Evolutionary conservation across 2,113 vertebrate species (phyloP).

Genomic region (Platanista minor): DNA sequence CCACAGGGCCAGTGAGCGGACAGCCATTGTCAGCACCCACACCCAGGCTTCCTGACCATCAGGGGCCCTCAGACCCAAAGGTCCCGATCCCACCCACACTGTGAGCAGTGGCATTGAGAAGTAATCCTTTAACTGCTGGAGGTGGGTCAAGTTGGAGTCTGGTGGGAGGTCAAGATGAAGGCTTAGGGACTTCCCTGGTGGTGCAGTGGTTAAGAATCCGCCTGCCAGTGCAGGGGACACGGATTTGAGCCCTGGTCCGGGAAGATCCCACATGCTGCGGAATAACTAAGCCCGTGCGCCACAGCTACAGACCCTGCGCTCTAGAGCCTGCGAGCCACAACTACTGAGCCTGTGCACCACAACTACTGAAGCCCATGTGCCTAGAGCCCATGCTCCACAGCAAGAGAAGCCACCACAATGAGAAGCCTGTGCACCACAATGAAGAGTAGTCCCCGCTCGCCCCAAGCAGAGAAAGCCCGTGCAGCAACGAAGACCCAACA

Average conservation of each 20-base stretch:
- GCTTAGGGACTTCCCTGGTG: background rate
- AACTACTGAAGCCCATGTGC: too few relatives aligned
- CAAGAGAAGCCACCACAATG: too few relatives aligned
- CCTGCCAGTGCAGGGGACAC: background rate
- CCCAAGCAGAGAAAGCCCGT: too few relatives aligned
- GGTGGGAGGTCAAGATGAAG: background rate
- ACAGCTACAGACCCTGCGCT: too few relatives aligned
- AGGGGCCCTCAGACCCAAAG: background rate
- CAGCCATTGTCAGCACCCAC: background rate
- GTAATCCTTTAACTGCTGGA: background rate
- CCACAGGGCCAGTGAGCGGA: background rate
- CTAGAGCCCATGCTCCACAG: too few relatives aligned
- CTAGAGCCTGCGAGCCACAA: too few relatives aligned
- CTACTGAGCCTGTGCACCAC: too few relatives aligned
- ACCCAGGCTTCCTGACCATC: background rate
- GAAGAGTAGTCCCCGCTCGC: too few relatives aligned
- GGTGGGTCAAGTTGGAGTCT: background rate
- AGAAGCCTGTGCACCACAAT: too few relatives aligned
- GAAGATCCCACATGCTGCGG: background rate
- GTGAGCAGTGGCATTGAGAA: background rate
- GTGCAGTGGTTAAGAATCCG: background rate
- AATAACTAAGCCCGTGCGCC: too few relatives aligned
- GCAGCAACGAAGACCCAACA: background rate
- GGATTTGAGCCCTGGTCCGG: background rate
- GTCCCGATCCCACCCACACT: background rate